Evolutionary conservation across 1,140 invertebrate genomes (phyloP).

Genomic region (Eupeodes corollae): DNA sequence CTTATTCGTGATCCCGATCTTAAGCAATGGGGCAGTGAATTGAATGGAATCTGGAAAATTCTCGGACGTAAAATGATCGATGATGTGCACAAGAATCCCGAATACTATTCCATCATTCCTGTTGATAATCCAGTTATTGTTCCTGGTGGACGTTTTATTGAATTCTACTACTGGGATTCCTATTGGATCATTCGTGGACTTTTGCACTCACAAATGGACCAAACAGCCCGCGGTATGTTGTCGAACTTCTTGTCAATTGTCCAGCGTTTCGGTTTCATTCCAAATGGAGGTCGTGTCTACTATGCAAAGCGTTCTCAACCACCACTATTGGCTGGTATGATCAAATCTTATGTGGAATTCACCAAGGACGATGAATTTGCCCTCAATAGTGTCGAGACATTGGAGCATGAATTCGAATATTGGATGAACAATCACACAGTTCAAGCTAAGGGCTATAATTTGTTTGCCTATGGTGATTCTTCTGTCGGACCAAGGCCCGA

Average conservation of each 20-base stretch:
- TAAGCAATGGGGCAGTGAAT: constrained; percentile 50
- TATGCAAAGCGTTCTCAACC: constrained; percentile 75
- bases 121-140: constrained; percentile 84
- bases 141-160: constrained; percentile 83
- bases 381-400: constrained; percentile 49
- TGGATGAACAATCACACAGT: constrained; percentile 66
- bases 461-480: constrained; percentile 58
- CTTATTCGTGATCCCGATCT: constrained; percentile 57
- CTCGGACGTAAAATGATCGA: constrained; percentile 74
- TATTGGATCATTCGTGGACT: constrained; percentile 88
- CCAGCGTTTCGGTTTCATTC: constrained; percentile 69
- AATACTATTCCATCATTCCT: constrained; percentile 76
- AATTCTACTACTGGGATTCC: constrained; percentile 93
- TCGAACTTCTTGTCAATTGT: constrained; percentile 69
- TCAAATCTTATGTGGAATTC: constrained; percentile 63
- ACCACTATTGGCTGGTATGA: constrained; percentile 76
- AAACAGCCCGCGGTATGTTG: constrained; percentile 72
- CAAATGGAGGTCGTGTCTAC: constrained; percentile 83
- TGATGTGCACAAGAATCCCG: constrained; percentile 57
- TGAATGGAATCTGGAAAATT: constrained; percentile 70
- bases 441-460: constrained; percentile 49
- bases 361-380: constrained; percentile 63
- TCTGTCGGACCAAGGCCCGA: constrained; percentile 74
- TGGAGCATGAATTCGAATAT: constrained; percentile 74
- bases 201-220: constrained; percentile 67